Evolutionary conservation across 2,888 invertebrate genomes (phyloP), one percentile per base, ranked within the genome.

Genomic region (Diploptera punctata): DNA sequence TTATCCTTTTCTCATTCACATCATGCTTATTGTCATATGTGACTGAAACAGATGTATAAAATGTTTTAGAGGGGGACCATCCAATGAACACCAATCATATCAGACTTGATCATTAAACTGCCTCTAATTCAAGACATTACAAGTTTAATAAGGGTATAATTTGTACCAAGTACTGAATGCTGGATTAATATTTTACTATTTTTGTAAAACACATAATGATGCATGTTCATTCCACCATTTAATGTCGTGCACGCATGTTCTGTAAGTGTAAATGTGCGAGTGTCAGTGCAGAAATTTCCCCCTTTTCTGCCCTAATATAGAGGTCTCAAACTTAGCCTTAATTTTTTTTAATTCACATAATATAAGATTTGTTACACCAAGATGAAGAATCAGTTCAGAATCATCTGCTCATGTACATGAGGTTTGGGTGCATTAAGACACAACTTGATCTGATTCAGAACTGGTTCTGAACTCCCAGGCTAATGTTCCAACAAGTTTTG

Each of bases 101-200:
- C 26, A 38, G 43, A 16, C 43, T 62, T 62, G 7, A 43, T 31
- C 16, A 38, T 7, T 31, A 52, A 62, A 38, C 62, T 62, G 33
- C 38, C 24, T 38, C 38, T 62, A 62, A 57, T 16, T 38, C 24
- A 21, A 62, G 38, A 21, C 33, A 43, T 21, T 10, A 62, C 10
- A 52, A 43, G 1, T 43, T 62, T 62, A n/a, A n/a, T 10, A 7
- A 10, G 33, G 33, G 10, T 7, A 33, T 7, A 7, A 33, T 65
- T 65, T 65, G 44, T 65, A 65, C 44, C 26, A 26, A 47, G 29
- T 26, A 44, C 26, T 65, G 47, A 65, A 65, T 29, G 29, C 29
- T 47, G 65, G n/a, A 57, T 16, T 47, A 47, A 33, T 69, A 69
- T 69, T 69, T 69, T 69, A 60, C 69, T 69, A 69, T 69, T 69